These are phyloP conservation scores for Pachliopta kotzebuea DNA, from an alignment of 2,888 invertebrate species.

Conservation along the genomic window DNA sequence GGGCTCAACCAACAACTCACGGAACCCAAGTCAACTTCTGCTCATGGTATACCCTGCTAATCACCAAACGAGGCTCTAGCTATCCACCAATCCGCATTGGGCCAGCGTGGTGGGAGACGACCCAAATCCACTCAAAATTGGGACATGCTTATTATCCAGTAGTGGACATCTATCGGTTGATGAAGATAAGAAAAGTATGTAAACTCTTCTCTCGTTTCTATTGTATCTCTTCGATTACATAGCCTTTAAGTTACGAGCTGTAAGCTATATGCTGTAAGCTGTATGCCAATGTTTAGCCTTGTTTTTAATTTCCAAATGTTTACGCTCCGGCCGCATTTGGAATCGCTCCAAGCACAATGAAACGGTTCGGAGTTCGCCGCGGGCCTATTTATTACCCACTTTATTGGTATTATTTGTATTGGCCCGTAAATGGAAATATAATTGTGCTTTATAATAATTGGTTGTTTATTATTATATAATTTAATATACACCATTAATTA, in stretches of 20 bases:
- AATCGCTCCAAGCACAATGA: slow-evolving; percentile 21
- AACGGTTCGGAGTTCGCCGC: slow-evolving; percentile 9
- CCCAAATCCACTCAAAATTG: too few species aligned
- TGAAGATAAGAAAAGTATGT: too few species aligned
- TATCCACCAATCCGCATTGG: too few species aligned
- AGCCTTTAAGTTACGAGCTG: slow-evolving; percentile 1
- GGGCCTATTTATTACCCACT: slow-evolving; percentile 20
- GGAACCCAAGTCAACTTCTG: too few species aligned
- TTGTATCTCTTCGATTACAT: background rate
- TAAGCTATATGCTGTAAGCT: background rate
- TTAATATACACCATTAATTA: slow-evolving; percentile 5
- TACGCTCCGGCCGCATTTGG: slow-evolving; percentile 18
- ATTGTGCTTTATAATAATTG: slow-evolving; percentile 18
- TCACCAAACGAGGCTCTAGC: too few species aligned
- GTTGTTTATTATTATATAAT: slow-evolving; percentile 5
- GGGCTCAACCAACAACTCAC: too few species aligned
- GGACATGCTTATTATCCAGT: too few species aligned
- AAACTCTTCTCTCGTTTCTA: background rate
- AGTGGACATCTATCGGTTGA: too few species aligned
- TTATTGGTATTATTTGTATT: slow-evolving; percentile 24
- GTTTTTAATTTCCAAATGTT: slow-evolving; percentile 27
- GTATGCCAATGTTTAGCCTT: slow-evolving; percentile 8
- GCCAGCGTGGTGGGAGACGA: too few species aligned
- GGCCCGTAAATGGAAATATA: slow-evolving; percentile 19
- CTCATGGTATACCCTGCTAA: too few species aligned